Evolutionary conservation across 1,140 invertebrate genomes (phyloP), one percentile per base, ranked within the genome.

Genomic region (Nephotettix cincticeps): DNA sequence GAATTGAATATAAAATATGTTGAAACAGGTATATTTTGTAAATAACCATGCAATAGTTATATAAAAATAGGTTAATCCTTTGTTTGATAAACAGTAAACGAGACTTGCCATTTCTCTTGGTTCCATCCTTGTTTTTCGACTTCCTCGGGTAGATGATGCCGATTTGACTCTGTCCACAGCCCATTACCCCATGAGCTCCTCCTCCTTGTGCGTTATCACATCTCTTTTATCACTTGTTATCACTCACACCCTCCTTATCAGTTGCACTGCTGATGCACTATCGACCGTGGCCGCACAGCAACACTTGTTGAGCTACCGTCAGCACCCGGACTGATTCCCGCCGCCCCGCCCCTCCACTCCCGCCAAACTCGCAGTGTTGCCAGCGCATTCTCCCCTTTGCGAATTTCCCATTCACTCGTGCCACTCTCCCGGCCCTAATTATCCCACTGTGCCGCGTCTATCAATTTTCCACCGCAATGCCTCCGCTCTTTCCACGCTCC

Each of bases 161-260:
- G 74, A 86, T 85, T 70, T 85, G 85, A 78, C 85, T 86, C 75
- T 86, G 85, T 70, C 85, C 85, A 80, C 85, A 86, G 83, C 85
- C 85, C 85, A 86, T 86, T 21, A 30, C n/a, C 21, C 64, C 21
- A 32, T 28, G 64, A n/a, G 3, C 47, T 4, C 47, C 47, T n/a
- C 47, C 6, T 51, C 4, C 6, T 4, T n/a, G 4, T n/a, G 4
- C 47, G 19, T n/a, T 51, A 17, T 19, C 47, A 19, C 47, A 51
- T 21, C 14, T 17, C 47, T 19, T 4, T 4, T 17, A 17, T 4
- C 14, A 17, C 21, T 51, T 4, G 3, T 19, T 2, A 21, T n/a
- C 14, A 4, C 14, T 4, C 21, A 51, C 21, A 17, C 3, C 47
- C 4, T 4, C 3, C 47, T 19, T 4, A 19, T 11, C 21, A 9